Evolutionary conservation across 2,113 vertebrate genomes (phyloP), one percentile per base, ranked within the genome.

Genomic region (Ciconia stormi): DNA sequence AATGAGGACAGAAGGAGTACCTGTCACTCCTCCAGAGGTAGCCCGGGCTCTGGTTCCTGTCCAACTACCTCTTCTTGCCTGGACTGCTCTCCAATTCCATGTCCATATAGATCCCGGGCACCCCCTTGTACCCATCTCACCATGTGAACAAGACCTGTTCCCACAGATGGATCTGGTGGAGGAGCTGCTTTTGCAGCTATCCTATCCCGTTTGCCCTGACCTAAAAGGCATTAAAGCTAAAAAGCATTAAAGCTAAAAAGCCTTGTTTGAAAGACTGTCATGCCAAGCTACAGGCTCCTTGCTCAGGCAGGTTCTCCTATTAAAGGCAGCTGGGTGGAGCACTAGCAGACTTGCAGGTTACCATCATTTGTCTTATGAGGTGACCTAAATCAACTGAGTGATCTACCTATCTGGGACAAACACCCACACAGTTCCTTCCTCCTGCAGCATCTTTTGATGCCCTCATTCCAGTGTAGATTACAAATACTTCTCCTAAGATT

Each of bases 381-480:
- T 93, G 92, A 95, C 96, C 93, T 95, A 93, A 81, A 96, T 96
- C 85, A 93, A 9, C 59, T 11, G 71, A 58, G 38, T 30, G 87
- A 92, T 94, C 90, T 89, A 34, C 50, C 46, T 70, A 46, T 66
- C n/a, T 92, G 90, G 95, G 93, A 94, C 95, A 93, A 80, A 77
- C 95, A 78, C 92, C 93, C 55, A 83, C 95, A 40, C 25, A 46
- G 71, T 70, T 94, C 53, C 82, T 86, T 90, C 82, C 76, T 97
- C 67, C 88, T 92, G 66, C 74, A 83, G 62, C 82, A 80, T 77
- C 74, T 95, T 88, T 86, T 42, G 74, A 66, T 94, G 95, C 84
- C 67, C 79, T 92, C 79, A 59, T 94, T 96, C 76, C 82, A 62
- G 38, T 0, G 0, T 16, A 63, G 74, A 50, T 93, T 91, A 77